These are phyloP conservation scores for Clostera curtula DNA, from an alignment of 2,888 invertebrate genomes.

Conservation along the genomic window DNA sequence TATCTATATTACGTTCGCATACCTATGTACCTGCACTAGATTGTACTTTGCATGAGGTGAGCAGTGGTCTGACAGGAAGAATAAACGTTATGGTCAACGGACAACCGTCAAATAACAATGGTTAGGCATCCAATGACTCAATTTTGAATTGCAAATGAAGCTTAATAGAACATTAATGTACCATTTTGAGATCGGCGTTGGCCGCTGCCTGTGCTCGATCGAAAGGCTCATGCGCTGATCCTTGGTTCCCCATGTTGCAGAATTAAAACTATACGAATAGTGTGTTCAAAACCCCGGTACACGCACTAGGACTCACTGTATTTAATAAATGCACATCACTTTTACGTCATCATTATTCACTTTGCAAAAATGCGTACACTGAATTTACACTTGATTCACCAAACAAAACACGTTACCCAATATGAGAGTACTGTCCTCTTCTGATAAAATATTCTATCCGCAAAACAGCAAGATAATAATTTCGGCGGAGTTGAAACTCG, in stretches of 20 bases:
- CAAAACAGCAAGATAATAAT: constrained; percentile 60
- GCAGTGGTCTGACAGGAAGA: constrained; percentile 15
- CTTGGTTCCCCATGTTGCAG: constrained; percentile 84
- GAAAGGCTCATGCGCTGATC: constrained; percentile 87
- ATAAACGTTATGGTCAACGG: constrained; percentile 25
- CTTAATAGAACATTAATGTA: constrained; percentile 35
- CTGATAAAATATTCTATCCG: constrained; percentile 52
- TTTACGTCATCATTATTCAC: constrained; percentile 23
- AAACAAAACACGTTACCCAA: constrained; percentile 40
- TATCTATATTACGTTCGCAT: not conserved
- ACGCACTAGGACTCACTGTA: constrained; percentile 31
- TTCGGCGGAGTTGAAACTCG: constrained; percentile 58
- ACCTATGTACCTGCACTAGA: not conserved
- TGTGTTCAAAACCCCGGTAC: constrained; percentile 25
- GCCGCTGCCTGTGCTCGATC: constrained; percentile 77
- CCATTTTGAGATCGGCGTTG: constrained; percentile 66
- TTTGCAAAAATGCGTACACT: constrained; percentile 20
- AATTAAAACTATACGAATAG: constrained; percentile 13
- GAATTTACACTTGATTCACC: constrained; percentile 38
- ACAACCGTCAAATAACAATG: constrained; percentile 9
- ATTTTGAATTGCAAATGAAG: constrained; percentile 30
- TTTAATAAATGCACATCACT: constrained; percentile 16
- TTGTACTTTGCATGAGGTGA: constrained; percentile 11
- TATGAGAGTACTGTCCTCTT: constrained; percentile 46
- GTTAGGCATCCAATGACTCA: constrained; percentile 26